Evolutionary conservation across 2,797 vertebrate genomes (phyloP).

Genomic region (Acipenser transmontanus): DNA sequence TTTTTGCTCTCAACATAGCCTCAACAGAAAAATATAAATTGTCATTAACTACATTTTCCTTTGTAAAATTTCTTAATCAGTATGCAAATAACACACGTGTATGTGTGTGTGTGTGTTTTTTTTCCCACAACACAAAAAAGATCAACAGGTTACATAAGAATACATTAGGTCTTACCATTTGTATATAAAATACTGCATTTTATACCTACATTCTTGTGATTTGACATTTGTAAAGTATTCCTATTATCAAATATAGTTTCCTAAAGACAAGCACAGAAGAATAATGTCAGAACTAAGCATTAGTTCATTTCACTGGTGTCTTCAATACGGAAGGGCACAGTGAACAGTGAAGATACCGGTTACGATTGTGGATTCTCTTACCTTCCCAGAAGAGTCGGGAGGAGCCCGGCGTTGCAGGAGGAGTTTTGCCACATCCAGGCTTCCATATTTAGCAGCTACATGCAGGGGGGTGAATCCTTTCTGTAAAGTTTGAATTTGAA

Average conservation of each 20-base stretch:
- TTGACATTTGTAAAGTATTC: no score
- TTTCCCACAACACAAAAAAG: background rate
- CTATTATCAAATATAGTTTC: no score
- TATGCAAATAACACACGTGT: background rate
- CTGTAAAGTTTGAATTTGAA: constrained; percentile 46
- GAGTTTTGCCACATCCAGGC: constrained; percentile 89
- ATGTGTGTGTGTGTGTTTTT: background rate
- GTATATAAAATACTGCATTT: no score
- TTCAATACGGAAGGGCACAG: no score
- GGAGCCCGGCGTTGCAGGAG: constrained; percentile 82
- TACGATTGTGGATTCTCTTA: constrained; percentile 32
- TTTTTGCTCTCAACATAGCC: constrained; percentile 37
- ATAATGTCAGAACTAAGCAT: constrained; percentile 3
- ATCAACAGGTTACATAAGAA: background rate
- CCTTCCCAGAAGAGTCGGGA: constrained; percentile 87
- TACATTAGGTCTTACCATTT: no score
- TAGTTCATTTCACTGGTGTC: no score
- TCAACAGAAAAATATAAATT: constrained; percentile 31
- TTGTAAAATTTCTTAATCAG: background rate
- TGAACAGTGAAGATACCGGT: background rate
- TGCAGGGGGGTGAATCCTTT: constrained; percentile 96
- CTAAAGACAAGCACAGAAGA: no score
- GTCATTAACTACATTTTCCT: constrained; percentile 21
- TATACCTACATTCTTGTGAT: no score
- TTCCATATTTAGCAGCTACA: constrained; percentile 92